Percentiles rank a stretch among this genome's conserved stretches.
Evolutionary conservation across 2,888 invertebrate genomes (phyloP).

Genomic region (Azorinus chamasolen): DNA sequence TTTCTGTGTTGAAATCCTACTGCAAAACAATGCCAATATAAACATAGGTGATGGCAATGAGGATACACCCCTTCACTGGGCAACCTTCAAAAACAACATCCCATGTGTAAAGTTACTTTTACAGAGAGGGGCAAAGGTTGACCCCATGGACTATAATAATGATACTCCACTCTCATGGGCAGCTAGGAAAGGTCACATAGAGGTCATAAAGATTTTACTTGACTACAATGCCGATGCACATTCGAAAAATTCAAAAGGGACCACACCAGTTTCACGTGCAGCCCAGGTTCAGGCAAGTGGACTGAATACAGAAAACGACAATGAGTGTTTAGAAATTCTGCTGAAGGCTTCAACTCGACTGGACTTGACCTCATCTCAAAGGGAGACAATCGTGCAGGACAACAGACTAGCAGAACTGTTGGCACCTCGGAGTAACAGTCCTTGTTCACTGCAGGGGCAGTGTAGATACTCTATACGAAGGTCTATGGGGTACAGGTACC

Average conservation of each 20-base stretch:
- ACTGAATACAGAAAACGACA: slow-evolving; percentile 80
- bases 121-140: slow-evolving; percentile 80
- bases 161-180: slow-evolving; percentile 86
- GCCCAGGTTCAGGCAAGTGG: slow-evolving; percentile 80
- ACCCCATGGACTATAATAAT: slow-evolving; percentile 81
- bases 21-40: slow-evolving; percentile 80
- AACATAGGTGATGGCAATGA: slow-evolving; percentile 80
- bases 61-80: slow-evolving; percentile 86
- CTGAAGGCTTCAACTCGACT: slow-evolving; percentile 81
- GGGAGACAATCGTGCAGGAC: slow-evolving; percentile 71
- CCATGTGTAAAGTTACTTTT: slow-evolving; percentile 80
- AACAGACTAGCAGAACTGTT: slow-evolving; percentile 79
- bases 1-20: slow-evolving; percentile 79
- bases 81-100: slow-evolving; percentile 83
- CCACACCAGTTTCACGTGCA: slow-evolving; percentile 78
- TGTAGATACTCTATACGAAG: slow-evolving; percentile 78
- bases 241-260: slow-evolving; percentile 76
- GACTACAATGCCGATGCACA: slow-evolving; percentile 83
- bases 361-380: slow-evolving; percentile 73
- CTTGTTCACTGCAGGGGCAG: slow-evolving; percentile 76
- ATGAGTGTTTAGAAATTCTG: slow-evolving; percentile 81
- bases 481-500: slow-evolving; percentile 76
- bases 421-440: slow-evolving; percentile 69
- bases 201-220: slow-evolving; percentile 81
- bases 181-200: slow-evolving; percentile 82